Base-by-base conservation (phyloP, 1,140 invertebrate species). In the Drosophila kohkoa region DNA sequence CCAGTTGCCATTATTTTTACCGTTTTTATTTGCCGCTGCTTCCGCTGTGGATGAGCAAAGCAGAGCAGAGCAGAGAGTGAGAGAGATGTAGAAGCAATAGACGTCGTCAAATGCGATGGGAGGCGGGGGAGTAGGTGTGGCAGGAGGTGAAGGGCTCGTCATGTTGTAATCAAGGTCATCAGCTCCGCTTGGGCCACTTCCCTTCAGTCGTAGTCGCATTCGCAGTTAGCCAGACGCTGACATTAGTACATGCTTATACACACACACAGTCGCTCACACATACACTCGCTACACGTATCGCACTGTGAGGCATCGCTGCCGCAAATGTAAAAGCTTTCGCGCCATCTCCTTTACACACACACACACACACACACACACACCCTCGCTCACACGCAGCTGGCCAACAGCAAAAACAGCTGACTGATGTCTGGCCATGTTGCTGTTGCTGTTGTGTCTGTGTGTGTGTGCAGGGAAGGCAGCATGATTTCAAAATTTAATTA, bases 401-500 rank as follows among this genome's bases (percentile, higher is more conserved):
- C 60, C 49, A 70, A 58, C 75, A 85, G 62, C 76, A 68, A 65
- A 74, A 90, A 90, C 86, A 90, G 82, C 86, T 86, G 85, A 90
- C 86, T 79, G 81, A 73, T 86, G 70, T 78, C 68, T 74, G 49
- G 48, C 13, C 63, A 32, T 55, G 41, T 63, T 30, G 3, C 55
- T 7, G 60, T 38, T 45, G 30, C 8, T 38, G 35, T 38, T 74
- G 38, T 46, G 30, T 54, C 7, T 70, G 38, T 57, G 20, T 69
- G 57, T 74, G 77, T 57, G 70, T 58, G 52, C 57, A 55, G 20
- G 57, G 71, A 57, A 54, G 73, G 76, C 76, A 79, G 67, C 74
- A 82, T 82, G 81, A 90, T 90, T 90, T 90, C 90, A 90, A 91
- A 91, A 91, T 87, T 91, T 91, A 91, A 91, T 92, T 92, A 90